Percentiles rank a stretch among this genome's conserved stretches.
phyloP scores from a whole-genome alignment of 2,888 invertebrate genomes.

The Orthosia gracilis region DNA sequence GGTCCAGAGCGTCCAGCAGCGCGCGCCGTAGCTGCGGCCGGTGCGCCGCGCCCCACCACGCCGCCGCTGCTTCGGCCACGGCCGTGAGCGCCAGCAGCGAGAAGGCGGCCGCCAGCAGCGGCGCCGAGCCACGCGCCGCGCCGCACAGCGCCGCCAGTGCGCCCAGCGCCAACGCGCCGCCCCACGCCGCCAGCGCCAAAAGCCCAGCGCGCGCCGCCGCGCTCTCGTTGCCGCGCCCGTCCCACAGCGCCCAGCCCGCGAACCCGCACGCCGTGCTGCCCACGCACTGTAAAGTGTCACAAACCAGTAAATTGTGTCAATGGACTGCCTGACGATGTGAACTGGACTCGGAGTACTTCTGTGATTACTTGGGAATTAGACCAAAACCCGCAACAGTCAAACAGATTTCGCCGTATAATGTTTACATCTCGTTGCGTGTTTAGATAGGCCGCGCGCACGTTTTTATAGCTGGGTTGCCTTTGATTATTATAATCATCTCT shows the following conservation, averaged over 20 bases:
- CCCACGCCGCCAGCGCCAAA: constrained; percentile 82
- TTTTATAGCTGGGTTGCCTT: not conserved
- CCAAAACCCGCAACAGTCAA: not conserved
- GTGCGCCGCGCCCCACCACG: constrained; percentile 87
- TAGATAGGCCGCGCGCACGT: not conserved
- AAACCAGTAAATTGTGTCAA: not conserved
- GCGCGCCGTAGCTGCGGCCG: constrained; percentile 79
- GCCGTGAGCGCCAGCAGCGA: constrained; percentile 83
- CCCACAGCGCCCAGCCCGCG: constrained; percentile 85
- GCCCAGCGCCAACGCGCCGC: constrained; percentile 77
- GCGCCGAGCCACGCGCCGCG: constrained; percentile 76
- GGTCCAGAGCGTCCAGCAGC: constrained; percentile 76
- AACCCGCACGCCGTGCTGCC: constrained; percentile 80
- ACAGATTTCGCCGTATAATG: constrained; percentile 1
- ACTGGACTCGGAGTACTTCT: not conserved
- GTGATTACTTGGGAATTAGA: not conserved
- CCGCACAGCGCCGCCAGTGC: constrained; percentile 80
- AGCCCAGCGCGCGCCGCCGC: constrained; percentile 83
- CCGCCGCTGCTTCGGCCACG: constrained; percentile 84
- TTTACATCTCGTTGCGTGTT: constrained; percentile 12
- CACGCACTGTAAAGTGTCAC: constrained; percentile 71
- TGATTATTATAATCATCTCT: not conserved
- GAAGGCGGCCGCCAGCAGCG: constrained; percentile 82
- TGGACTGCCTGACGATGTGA: not conserved
- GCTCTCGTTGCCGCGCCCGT: constrained; percentile 79